Base-by-base conservation (phyloP, 2,797 vertebrate species). In the Myiotriccus ornatus region DNA sequence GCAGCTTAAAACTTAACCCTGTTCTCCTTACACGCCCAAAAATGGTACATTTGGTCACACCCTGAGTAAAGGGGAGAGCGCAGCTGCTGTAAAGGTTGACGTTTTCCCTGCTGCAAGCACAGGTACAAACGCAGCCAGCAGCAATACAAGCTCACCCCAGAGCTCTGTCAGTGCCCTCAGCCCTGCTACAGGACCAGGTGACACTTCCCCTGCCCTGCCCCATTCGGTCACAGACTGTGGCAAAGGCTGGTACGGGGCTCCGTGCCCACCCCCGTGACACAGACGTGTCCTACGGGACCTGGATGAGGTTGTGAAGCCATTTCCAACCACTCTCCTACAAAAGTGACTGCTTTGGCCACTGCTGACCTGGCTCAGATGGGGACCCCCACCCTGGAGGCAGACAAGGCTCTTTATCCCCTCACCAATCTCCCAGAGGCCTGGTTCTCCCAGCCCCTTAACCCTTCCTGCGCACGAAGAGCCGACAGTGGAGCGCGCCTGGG, bases 401-500 rank as follows among this genome's bases (percentile, higher is more conserved):
- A 81, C 44, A 89, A 84, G 59, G 90, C 75, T 93, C 82, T 70
- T 95, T 41, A 79, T 88, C 90, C 85, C 90, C 91, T 96, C 74
- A 64, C 76, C 95, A 86, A 76, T 64, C 92, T 94, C 94, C 89
- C 83, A 57, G 67, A 52, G 64, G 80, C 53, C 39, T 84, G 89
- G 34, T 34, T 83, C 91, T 93, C 91, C 90, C 81, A 89, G 85
- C 41, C 41, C 44, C 87, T 91, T 43, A 95, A 90, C 93, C 94
- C 87, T 89, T 64, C 90, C 69, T 59, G 90, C 85, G 90, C 85
- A 60, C 22, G 90, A 76, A 84, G 93, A 97, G 92, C 96, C 94
- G 96, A 94, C 18, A 93, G 92, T 52, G 85, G 95, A 95, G 96
- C 96, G 95, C 57, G 97, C 92, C 90, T 94, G 96, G 96, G 96